phyloP scores from a whole-genome alignment of 2,113 vertebrate species.

The Ophiodon elongatus region DNA sequence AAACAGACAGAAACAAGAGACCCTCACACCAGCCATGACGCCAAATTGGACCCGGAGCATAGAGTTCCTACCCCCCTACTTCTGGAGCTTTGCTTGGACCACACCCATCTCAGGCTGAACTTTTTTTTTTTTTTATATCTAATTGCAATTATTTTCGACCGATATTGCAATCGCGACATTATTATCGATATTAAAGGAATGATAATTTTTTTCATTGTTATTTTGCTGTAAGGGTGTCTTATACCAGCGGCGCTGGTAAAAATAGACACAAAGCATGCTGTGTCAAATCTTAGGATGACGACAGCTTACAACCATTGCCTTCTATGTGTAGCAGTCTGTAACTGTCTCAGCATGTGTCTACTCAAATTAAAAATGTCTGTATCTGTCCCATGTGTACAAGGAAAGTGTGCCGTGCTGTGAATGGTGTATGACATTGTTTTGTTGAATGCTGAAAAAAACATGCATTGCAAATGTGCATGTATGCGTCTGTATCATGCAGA shows the following conservation, averaged over 20 bases:
- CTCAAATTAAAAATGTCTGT: neutral
- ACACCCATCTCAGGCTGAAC: neutral
- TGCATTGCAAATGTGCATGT: constrained; percentile 19
- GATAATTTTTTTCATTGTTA: neutral
- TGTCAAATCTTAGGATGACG: constrained; percentile 22
- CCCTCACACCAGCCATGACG: neutral
- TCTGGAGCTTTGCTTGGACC: neutral
- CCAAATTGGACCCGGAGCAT: neutral
- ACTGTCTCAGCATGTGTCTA: neutral
- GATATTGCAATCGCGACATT: neutral
- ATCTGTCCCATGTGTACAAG: neutral
- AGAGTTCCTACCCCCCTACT: neutral
- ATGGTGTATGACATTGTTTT: constrained; percentile 20
- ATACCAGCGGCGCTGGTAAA: neutral
- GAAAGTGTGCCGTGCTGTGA: neutral
- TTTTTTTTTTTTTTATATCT: neutral
- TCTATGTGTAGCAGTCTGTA: neutral
- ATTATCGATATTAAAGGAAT: neutral
- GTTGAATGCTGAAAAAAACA: constrained; percentile 10
- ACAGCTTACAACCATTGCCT: neutral
- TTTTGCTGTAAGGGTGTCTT: neutral
- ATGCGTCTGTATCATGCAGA: constrained; percentile 6
- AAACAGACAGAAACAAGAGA: neutral
- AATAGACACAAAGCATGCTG: neutral
- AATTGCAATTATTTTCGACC: neutral